A percentile compares a stretch with the other conserved stretches of the same genome.
Evolutionary conservation across 1,140 invertebrate genomes (phyloP).

Genomic region (Heterodera carotae): DNA sequence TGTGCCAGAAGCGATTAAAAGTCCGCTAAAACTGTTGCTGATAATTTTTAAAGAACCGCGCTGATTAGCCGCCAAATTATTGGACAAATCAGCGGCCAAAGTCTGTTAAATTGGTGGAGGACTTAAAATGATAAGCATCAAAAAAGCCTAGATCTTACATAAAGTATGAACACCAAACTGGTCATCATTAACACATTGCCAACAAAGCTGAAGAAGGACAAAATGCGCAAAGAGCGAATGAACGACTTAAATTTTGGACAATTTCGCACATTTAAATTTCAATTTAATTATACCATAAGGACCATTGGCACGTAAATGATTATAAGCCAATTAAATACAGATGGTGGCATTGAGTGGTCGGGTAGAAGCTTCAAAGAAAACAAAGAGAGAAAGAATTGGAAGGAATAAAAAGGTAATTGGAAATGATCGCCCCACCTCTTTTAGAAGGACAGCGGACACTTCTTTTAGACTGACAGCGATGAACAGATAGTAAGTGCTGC

Average conservation of each 20-base stretch:
- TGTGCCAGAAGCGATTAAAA: conserved; percentile 54
- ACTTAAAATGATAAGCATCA: conserved; percentile 42
- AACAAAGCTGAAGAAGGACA: conserved; percentile 42
- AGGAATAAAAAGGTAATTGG: conserved; percentile 13
- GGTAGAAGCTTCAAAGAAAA: too few relatives aligned
- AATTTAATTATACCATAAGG: conserved; percentile 7
- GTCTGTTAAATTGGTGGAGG: too few relatives aligned
- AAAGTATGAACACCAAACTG: conserved; percentile 54
- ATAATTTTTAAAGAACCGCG: too few relatives aligned
- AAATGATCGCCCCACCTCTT: conserved; percentile 42
- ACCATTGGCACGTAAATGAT: conserved; percentile 44
- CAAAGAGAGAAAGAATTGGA: too few relatives aligned
- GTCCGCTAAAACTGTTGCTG: conserved; percentile 57
- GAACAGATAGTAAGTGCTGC: conserved; percentile 60
- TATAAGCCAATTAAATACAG: conserved; percentile 48
- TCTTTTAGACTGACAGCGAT: conserved; percentile 52
- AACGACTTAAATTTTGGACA: conserved; percentile 31
- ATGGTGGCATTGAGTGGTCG: too few relatives aligned
- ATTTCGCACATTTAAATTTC: not conserved
- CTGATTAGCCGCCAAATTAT: too few relatives aligned
- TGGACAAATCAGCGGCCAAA: too few relatives aligned
- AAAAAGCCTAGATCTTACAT: too few relatives aligned
- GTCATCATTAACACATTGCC: conserved; percentile 58
- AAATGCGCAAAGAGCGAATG: conserved; percentile 38
- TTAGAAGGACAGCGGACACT: conserved; percentile 32